Base-by-base conservation (phyloP, 1,140 invertebrate species). In the Hyphantria cunea region DNA sequence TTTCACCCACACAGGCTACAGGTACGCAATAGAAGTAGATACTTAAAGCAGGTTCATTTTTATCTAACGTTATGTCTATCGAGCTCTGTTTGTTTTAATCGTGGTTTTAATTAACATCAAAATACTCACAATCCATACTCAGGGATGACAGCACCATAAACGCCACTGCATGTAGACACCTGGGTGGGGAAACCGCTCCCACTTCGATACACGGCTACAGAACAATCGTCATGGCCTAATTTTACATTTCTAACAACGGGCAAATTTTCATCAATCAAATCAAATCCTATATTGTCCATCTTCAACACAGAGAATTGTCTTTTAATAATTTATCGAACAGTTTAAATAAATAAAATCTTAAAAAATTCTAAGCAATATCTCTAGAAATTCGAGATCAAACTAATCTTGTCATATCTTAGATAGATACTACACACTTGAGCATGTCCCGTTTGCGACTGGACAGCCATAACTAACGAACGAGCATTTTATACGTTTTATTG, bases 241-340 rank as follows among this genome's bases (percentile, higher is more conserved):
- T 42, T 41, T 4, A 31, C 56, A 6, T 42, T 48, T 4, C 61
- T 54, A 10, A 70, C 47, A 13, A 72, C 67, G 6, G 55, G 32
- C 44, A 70, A 39, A 8, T 53, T 61, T 49, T 78, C 74, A 25
- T 74, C 78, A 1, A 65, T 33, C 6, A 67, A n/a, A n/a, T n/a
- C 66, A 44, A 78, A 80, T 17, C 71, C 74, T 1, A 74, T 65
- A 45, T 80, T 80, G 32, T 80, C 75, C 78, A 80, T 80, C 60
- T 52, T 67, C 39, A 11, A 12, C 11, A 7, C 17, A 42, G 12
- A 8, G 5, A 5, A 25, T 25, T 25, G 17, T 25, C 17, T 5
- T 25, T 25, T 25, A n/a, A n/a, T n/a, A n/a, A n/a, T n/a, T n/a
- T n/a, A n/a, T n/a, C n/a, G n/a, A n/a, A n/a, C n/a, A 25, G 2